A percentile compares a stretch with the other conserved stretches of the same genome.
Conservation (phyloP, 2,113 vertebrate genomes). For the Urocynchramus pylzowi region DNA sequence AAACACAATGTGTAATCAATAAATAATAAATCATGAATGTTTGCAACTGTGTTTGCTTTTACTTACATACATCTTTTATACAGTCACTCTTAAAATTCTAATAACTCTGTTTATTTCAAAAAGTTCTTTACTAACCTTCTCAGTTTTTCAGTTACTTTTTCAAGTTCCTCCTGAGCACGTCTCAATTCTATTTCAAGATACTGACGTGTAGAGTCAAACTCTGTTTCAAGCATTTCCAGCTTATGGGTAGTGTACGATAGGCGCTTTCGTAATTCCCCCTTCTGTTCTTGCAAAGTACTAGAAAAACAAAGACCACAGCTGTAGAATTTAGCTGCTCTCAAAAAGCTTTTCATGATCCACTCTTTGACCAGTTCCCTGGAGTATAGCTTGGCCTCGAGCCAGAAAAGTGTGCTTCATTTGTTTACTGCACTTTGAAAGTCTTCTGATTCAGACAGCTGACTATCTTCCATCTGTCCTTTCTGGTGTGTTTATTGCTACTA, state of each 20-base stretch:
- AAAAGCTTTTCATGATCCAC: conserved; percentile 13
- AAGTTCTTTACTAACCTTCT: conserved; percentile 78
- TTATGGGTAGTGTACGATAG: conserved; percentile 92
- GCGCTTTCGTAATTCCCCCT: conserved; percentile 93
- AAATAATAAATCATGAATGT: not conserved
- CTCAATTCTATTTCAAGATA: conserved; percentile 94
- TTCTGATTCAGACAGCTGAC: conserved; percentile 15
- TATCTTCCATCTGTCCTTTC: conserved; percentile 21
- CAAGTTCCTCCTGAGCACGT: conserved; percentile 92
- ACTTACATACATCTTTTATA: not conserved
- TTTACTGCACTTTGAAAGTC: conserved; percentile 27
- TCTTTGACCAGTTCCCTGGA: not conserved
- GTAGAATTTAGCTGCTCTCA: conserved; percentile 38
- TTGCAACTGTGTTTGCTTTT: not conserved
- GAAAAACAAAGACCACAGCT: conserved; percentile 69
- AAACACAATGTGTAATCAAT: not conserved
- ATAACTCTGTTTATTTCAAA: not conserved
- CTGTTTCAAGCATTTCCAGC: conserved; percentile 91
- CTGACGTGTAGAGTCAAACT: conserved; percentile 92
- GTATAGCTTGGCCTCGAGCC: not conserved
- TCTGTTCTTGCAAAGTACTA: conserved; percentile 93
- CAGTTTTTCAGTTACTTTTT: conserved; percentile 95
- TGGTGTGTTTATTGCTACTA: not conserved
- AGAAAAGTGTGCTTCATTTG: conserved; percentile 21
- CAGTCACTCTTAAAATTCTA: not conserved